Evolutionary conservation across 2,888 invertebrate genomes (phyloP).

Genomic region (Hyposoter didymator): DNA sequence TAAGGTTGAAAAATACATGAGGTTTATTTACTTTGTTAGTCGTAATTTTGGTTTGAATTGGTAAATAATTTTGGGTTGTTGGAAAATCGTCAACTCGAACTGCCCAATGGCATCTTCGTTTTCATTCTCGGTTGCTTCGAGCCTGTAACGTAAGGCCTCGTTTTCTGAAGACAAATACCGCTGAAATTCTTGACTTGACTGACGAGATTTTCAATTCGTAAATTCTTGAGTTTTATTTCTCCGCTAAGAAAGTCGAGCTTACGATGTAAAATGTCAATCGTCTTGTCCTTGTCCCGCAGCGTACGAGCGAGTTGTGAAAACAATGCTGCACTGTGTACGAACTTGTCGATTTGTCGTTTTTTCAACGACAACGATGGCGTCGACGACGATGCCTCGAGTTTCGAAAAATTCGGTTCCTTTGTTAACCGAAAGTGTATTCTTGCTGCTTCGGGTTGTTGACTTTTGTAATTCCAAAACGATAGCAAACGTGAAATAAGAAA

Average conservation of each 20-base stretch:
- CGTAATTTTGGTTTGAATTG: neutral
- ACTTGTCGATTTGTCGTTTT: slow-evolving; percentile 74
- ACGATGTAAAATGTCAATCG: slow-evolving; percentile 85
- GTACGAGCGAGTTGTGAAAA: slow-evolving; percentile 83
- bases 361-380: slow-evolving; percentile 84
- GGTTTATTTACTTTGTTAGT: neutral
- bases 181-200: slow-evolving; percentile 49
- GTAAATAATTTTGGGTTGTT: neutral
- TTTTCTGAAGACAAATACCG: slow-evolving; percentile 55
- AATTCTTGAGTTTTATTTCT: slow-evolving; percentile 87
- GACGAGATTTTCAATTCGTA: slow-evolving; percentile 82
- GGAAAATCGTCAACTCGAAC: slow-evolving; percentile 9
- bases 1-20: neutral
- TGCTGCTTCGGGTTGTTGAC: neutral
- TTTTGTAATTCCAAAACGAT: slow-evolving; percentile 83
- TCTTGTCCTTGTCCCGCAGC: slow-evolving; percentile 86
- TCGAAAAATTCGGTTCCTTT: neutral
- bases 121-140: slow-evolving; percentile 64
- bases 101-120: slow-evolving; percentile 28
- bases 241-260: slow-evolving; percentile 88
- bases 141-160: slow-evolving; percentile 66
- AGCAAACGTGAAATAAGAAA: slow-evolving; percentile 66
- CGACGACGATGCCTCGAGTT: slow-evolving; percentile 6
- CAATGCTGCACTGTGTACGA: slow-evolving; percentile 61
- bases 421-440: neutral